phyloP scores from a whole-genome alignment of 2,888 invertebrate species.

The Tillus elongatus region DNA sequence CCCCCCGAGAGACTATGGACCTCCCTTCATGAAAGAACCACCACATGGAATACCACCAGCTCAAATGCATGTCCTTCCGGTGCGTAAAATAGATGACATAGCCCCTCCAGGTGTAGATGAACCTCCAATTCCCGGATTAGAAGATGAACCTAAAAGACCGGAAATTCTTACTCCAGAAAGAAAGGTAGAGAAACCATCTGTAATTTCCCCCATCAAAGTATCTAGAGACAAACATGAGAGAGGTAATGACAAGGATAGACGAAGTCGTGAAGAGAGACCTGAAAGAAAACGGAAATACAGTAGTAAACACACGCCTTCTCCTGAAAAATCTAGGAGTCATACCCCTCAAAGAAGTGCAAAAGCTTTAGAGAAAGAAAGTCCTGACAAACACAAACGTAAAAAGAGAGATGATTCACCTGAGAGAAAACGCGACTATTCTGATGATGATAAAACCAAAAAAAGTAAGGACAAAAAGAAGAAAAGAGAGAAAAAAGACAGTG shows the following conservation, averaged over 20 bases:
- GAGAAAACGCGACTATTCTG: constrained; percentile 31
- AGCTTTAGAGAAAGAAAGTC: constrained; percentile 25
- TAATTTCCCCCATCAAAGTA: too few species aligned
- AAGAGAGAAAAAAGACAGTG: constrained; percentile 46
- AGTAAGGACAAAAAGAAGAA: constrained; percentile 47
- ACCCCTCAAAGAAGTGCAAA: constrained; percentile 17
- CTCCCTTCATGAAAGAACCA: constrained; percentile 22
- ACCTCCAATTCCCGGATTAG: constrained; percentile 54
- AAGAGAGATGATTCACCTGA: constrained; percentile 30
- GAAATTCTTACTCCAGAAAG: constrained; percentile 30
- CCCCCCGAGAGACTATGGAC: constrained; percentile 27
- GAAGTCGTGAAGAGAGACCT: constrained; percentile 20
- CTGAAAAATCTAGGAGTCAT: constrained; percentile 16
- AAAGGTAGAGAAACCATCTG: constrained; percentile 22
- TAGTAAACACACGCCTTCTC: constrained; percentile 35
- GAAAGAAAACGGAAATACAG: constrained; percentile 31
- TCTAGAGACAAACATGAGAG: constrained; percentile 9
- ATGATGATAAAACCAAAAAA: constrained; percentile 37
- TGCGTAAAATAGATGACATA: constrained; percentile 45
- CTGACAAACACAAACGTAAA: constrained; percentile 35
- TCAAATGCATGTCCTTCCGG: constrained; percentile 24
- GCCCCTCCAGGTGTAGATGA: constrained; percentile 55
- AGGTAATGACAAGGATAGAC: constrained; percentile 40
- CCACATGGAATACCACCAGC: constrained; percentile 22
- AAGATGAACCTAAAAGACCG: constrained; percentile 41